Evolutionary conservation across 2,797 vertebrate genomes (phyloP).

Genomic region (Argentina silus): DNA sequence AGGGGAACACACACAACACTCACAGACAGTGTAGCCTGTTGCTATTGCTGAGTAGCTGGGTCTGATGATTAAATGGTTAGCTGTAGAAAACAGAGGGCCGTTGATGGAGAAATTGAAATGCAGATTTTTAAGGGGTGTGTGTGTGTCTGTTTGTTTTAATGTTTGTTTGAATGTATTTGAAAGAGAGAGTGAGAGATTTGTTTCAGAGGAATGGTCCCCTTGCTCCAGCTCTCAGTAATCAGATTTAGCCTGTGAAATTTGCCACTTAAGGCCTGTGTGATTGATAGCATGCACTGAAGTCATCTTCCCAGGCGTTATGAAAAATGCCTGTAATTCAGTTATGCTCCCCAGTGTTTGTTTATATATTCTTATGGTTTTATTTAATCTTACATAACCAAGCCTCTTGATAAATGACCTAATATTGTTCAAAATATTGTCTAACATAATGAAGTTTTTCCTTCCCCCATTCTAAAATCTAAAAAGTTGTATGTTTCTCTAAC

Average conservation of each 20-base stretch:
- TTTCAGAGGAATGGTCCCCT: slow-evolving; percentile 20
- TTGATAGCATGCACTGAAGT: slow-evolving; percentile 67
- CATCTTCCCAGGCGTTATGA: slow-evolving; percentile 70
- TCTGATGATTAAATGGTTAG: slow-evolving; percentile 58
- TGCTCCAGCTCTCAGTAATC: slow-evolving; percentile 51
- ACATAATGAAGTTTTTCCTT: slow-evolving; percentile 66
- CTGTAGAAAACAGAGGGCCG: slow-evolving; percentile 39
- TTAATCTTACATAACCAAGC: slow-evolving; percentile 63
- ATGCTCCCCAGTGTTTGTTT: slow-evolving; percentile 68
- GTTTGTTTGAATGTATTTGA: not conserved
- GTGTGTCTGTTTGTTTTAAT: slow-evolving; percentile 21
- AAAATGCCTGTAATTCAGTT: slow-evolving; percentile 72
- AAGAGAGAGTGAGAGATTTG: slow-evolving; percentile 24
- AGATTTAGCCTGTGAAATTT: slow-evolving; percentile 63
- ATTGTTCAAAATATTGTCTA: slow-evolving; percentile 70
- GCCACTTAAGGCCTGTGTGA: slow-evolving; percentile 64
- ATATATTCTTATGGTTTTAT: slow-evolving; percentile 67
- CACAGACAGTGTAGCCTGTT: slow-evolving; percentile 3
- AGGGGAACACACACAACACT: not conserved
- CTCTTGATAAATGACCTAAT: slow-evolving; percentile 72
- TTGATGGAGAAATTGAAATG: slow-evolving; percentile 20
- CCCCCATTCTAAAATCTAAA: slow-evolving; percentile 47
- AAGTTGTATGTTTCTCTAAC: slow-evolving; percentile 41
- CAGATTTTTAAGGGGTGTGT: not conserved
- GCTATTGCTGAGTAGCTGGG: slow-evolving; percentile 42